phyloP scores from a whole-genome alignment of 2,797 vertebrate genomes.

The Cichlasoma orientale region DNA sequence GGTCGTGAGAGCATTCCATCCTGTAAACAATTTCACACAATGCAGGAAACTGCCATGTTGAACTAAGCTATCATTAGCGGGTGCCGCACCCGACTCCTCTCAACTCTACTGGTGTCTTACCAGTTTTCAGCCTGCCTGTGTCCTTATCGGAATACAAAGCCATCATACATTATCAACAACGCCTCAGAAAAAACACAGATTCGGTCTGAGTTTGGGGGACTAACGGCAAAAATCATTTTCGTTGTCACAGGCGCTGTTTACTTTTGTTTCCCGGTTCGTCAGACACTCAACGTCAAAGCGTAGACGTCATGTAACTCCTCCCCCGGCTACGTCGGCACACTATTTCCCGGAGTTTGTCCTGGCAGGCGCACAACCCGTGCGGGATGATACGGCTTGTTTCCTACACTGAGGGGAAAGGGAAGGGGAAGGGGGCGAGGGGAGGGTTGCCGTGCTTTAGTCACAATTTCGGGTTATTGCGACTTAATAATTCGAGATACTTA shows the following conservation, averaged over 20 bases:
- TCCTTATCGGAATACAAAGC: conserved; percentile 11
- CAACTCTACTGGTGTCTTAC: conserved; percentile 41
- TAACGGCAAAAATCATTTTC: conserved; percentile 32
- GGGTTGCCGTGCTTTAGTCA: too few species aligned
- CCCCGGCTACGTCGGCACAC: rapidly evolving
- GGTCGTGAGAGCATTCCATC: conserved; percentile 19
- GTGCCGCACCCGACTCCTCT: conserved; percentile 34
- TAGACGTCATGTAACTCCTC: not conserved
- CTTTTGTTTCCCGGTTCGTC: conserved; percentile 70
- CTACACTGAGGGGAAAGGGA: too few species aligned
- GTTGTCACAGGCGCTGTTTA: conserved; percentile 63
- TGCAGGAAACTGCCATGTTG: conserved; percentile 26
- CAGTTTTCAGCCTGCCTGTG: conserved; percentile 28
- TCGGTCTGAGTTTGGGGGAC: not conserved
- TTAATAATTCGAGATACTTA: too few species aligned
- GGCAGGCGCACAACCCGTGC: not conserved
- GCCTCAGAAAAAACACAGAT: not conserved
- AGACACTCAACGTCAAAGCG: conserved; percentile 30
- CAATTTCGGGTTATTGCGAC: too few species aligned
- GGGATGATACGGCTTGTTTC: not conserved
- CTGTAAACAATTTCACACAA: conserved; percentile 40
- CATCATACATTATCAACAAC: conserved; percentile 16
- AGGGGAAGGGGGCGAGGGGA: too few species aligned
- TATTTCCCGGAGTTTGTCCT: not conserved
- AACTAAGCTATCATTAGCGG: conserved; percentile 56